Evolutionary conservation across 1,140 invertebrate genomes (phyloP).

Genomic region (Delia radicum): DNA sequence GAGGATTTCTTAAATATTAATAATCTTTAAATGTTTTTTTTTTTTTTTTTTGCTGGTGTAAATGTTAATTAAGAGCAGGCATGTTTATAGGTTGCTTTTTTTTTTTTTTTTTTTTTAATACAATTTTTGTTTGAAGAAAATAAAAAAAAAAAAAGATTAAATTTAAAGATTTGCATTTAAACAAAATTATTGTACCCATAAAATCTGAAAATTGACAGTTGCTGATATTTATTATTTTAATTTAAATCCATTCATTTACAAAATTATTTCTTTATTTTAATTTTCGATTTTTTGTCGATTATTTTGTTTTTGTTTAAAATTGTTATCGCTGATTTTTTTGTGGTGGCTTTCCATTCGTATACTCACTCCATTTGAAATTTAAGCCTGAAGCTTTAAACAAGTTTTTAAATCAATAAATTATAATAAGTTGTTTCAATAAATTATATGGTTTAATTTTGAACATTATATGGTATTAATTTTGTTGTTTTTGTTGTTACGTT

Average conservation of each 20-base stretch:
- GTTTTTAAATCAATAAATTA: conserved; percentile 20
- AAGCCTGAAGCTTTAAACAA: conserved; percentile 1
- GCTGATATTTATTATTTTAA: conserved; percentile 1
- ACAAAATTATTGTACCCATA: background rate
- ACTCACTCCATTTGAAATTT: background rate
- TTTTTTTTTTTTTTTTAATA: background rate
- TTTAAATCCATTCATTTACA: conserved; percentile 2
- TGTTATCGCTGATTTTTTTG: too few species aligned
- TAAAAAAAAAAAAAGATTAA: background rate
- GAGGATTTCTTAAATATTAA: too few species aligned
- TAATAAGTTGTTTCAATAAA: conserved; percentile 23
- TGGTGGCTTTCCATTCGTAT: background rate
- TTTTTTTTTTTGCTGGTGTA: too few species aligned
- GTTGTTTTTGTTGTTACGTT: background rate
- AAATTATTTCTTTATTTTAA: conserved; percentile 12
- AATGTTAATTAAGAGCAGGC: conserved; percentile 19
- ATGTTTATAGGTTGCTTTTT: background rate
- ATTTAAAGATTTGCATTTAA: background rate
- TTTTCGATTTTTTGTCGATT: background rate
- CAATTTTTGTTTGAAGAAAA: background rate
- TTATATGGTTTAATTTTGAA: conserved; percentile 20
- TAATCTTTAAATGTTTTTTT: too few species aligned
- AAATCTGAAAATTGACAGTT: conserved; percentile 17
- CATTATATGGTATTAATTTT: too few species aligned
- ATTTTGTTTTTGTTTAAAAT: background rate